phyloP scores from a whole-genome alignment of 2,113 vertebrate genomes.

The Mus musculus region DNA sequence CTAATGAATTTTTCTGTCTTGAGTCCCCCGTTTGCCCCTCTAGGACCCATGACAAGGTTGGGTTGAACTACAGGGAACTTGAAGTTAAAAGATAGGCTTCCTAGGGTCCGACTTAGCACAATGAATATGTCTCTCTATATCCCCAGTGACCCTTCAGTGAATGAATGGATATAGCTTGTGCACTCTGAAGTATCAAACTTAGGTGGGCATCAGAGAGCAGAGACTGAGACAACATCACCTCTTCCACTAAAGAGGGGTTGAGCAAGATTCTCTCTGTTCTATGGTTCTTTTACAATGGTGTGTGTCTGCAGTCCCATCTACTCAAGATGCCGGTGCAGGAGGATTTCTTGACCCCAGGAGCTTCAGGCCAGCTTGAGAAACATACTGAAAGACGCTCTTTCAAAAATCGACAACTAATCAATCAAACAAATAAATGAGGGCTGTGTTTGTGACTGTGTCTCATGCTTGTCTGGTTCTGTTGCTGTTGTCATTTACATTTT shows the following conservation, averaged over 20 bases:
- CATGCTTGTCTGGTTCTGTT: background rate
- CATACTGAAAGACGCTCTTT: background rate
- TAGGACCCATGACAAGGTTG: background rate
- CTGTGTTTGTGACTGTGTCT: background rate
- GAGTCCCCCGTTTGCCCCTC: background rate
- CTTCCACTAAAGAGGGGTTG: background rate
- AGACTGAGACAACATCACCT: background rate
- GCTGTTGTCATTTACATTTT: background rate
- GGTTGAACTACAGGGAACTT: background rate
- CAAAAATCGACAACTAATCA: background rate
- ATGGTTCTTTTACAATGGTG: background rate
- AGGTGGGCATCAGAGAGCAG: background rate
- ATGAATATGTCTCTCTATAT: accelerated
- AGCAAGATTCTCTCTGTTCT: background rate
- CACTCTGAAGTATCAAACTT: accelerated
- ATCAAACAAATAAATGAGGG: background rate
- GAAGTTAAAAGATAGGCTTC: background rate
- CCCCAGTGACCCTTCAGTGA: background rate
- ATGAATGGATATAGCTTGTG: too few species aligned
- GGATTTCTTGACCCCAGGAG: background rate
- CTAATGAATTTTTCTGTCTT: too few species aligned
- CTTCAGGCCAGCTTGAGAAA: background rate
- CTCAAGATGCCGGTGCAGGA: background rate
- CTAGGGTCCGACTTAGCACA: background rate
- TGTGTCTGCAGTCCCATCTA: background rate